Conservation (phyloP, 2,888 invertebrate genomes). For the Didymodactylos carnosus region DNA sequence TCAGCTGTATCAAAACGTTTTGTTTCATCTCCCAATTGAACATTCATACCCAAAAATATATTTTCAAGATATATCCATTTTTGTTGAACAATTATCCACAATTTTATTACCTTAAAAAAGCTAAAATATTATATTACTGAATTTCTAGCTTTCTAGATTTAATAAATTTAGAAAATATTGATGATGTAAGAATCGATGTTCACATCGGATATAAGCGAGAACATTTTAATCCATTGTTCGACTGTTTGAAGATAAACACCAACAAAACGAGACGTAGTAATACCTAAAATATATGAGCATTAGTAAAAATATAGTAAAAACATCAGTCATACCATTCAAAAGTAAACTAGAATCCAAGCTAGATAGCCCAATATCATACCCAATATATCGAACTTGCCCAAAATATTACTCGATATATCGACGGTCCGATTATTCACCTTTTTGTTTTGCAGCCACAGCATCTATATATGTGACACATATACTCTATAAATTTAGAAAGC, state of each 20-base stretch:
- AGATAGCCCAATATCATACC: conserved; percentile 57
- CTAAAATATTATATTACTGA: too few relatives aligned
- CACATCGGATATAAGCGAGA: conserved; percentile 64
- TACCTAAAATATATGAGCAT: too few relatives aligned
- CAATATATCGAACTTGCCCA: too few relatives aligned
- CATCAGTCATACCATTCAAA: neutral
- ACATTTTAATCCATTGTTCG: conserved; percentile 60
- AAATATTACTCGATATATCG: too few relatives aligned
- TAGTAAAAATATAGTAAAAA: too few relatives aligned
- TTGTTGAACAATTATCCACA: conserved; percentile 63
- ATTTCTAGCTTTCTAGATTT: too few relatives aligned
- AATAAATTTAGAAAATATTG: too few relatives aligned
- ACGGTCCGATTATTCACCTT: too few relatives aligned
- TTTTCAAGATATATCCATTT: conserved; percentile 70
- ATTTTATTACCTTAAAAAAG: conserved; percentile 19
- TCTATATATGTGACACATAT: too few relatives aligned
- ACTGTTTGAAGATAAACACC: conserved; percentile 65
- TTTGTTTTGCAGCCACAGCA: too few relatives aligned
- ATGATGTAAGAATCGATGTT: too few relatives aligned
- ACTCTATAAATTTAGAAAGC: too few relatives aligned
- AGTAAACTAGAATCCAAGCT: conserved; percentile 67
- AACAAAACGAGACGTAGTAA: conserved; percentile 51
- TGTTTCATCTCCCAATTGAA: conserved; percentile 66
- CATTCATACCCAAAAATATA: neutral
- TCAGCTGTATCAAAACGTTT: conserved; percentile 74